phyloP scores from a whole-genome alignment of 2,888 invertebrate species.

The Epirrhoe tristata region DNA sequence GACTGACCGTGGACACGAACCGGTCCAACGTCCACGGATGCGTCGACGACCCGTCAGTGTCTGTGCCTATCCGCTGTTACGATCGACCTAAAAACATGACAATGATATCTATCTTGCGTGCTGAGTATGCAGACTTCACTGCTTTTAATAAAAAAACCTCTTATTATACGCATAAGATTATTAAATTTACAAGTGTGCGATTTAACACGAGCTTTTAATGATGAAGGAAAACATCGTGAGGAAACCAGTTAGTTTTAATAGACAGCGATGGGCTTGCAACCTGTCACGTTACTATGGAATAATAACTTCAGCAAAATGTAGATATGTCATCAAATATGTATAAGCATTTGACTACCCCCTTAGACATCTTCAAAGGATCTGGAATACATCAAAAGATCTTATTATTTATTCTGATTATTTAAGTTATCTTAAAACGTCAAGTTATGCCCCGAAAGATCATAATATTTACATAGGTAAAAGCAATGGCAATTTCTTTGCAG shows the following conservation, averaged over 20 bases:
- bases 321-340: too few relatives aligned
- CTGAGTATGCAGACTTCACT: constrained; percentile 1
- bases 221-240: too few relatives aligned
- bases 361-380: too few relatives aligned
- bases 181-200: neutral
- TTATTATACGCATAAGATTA: neutral
- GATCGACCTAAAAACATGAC: constrained; percentile 74
- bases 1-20: constrained; percentile 44
- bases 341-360: too few relatives aligned
- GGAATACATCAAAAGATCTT: too few relatives aligned
- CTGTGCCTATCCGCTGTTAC: constrained; percentile 77
- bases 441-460: neutral
- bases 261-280: too few relatives aligned
- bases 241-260: too few relatives aligned
- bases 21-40: constrained; percentile 61
- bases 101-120: constrained; percentile 41
- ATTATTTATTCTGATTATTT: too few relatives aligned
- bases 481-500: neutral
- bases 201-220: too few relatives aligned
- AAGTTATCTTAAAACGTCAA: neutral
- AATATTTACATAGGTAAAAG: constrained; percentile 6
- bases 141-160: neutral
- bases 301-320: too few relatives aligned
- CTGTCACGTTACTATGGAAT: too few relatives aligned
- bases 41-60: constrained; percentile 63